Evolutionary conservation across 2,113 vertebrate species (phyloP).

Genomic region (Carollia perspicillata): DNA sequence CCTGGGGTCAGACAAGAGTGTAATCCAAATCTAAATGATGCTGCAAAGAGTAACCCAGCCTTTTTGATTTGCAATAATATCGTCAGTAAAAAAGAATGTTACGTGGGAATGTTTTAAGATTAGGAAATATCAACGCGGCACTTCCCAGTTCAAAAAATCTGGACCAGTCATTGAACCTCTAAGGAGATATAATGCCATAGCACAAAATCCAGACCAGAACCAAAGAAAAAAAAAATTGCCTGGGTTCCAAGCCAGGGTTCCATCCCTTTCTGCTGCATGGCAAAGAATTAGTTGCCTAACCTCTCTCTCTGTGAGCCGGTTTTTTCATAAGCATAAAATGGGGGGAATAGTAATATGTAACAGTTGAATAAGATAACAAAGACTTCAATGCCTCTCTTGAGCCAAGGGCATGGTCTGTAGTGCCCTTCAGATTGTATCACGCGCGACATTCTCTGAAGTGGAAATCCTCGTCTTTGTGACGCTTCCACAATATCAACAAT

Average conservation of each 20-base stretch:
- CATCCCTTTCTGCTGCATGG: not conserved
- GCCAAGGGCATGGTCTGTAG: accelerated
- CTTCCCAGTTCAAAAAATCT: not conserved
- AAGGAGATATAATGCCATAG: not conserved
- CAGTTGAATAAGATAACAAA: not conserved
- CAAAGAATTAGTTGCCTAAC: accelerated
- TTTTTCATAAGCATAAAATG: not conserved
- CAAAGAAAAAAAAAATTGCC: accelerated
- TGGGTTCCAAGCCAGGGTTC: not conserved
- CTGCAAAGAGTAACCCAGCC: not conserved
- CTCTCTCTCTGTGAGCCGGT: not conserved
- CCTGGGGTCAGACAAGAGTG: not conserved
- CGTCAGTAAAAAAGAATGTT: slow-evolving; percentile 10
- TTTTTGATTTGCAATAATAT: not conserved
- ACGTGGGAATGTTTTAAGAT: not conserved
- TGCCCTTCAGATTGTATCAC: accelerated
- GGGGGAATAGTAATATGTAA: not conserved
- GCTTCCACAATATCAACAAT: not conserved
- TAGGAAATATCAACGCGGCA: not conserved
- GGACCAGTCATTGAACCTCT: not conserved
- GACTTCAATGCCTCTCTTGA: not conserved
- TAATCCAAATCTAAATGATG: not conserved
- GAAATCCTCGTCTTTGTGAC: not conserved
- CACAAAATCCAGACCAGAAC: not conserved
- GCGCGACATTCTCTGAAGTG: not conserved